These are phyloP conservation scores for Epistrophella euchroma DNA, from an alignment of 2,888 invertebrate species.

Conservation along the genomic window DNA sequence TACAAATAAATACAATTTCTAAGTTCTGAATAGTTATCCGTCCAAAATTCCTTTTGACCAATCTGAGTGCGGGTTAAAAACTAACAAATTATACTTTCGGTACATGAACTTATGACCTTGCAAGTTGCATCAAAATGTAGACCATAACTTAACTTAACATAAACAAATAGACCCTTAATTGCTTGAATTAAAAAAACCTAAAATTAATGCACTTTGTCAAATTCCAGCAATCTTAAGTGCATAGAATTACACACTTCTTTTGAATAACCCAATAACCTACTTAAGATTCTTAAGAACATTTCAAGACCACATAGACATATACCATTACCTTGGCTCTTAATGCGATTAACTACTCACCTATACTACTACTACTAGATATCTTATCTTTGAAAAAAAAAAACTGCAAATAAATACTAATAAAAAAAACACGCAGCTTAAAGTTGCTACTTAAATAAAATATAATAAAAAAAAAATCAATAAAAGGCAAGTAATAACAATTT, in stretches of 20 bases:
- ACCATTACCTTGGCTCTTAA: neutral
- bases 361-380: no score
- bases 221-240: neutral
- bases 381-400: neutral
- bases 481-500: neutral
- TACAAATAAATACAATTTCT: no score
- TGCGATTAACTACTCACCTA: neutral
- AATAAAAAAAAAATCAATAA: neutral
- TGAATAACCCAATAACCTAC: slow-evolving; percentile 18
- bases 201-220: neutral
- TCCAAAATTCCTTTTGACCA: no score
- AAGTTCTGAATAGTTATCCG: no score
- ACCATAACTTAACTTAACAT: no score
- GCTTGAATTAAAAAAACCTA: neutral
- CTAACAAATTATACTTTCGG: no score
- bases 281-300: neutral
- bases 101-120: no score
- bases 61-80: no score
- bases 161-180: no score
- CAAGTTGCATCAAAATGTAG: no score
- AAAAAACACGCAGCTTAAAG: neutral
- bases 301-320: slow-evolving; percentile 2
- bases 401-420: neutral
- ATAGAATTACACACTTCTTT: neutral
- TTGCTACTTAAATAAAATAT: neutral